Percentiles rank a stretch among this genome's conserved stretches.
These are phyloP conservation scores for Chrysomela aeneicollis DNA, from an alignment of 2,888 invertebrate species.

Conservation along the genomic window DNA sequence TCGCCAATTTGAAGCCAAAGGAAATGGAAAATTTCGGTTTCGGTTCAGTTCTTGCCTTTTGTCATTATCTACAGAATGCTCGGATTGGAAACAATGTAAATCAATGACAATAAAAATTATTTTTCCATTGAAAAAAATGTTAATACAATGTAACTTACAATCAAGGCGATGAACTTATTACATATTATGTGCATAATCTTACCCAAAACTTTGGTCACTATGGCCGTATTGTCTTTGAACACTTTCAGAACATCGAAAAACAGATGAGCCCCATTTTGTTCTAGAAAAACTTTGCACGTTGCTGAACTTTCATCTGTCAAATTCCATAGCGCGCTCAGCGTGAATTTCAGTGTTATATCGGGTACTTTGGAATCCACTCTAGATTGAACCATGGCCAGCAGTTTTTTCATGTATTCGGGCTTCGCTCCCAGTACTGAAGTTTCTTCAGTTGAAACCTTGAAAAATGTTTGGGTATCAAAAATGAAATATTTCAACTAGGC, in stretches of 20 bases:
- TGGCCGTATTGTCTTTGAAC: constrained; percentile 69
- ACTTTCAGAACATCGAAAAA: constrained; percentile 72
- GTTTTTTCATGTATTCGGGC: constrained; percentile 72
- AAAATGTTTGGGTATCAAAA: constrained; percentile 15
- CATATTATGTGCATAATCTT: too few relatives aligned
- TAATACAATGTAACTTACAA: too few relatives aligned
- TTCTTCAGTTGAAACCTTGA: constrained; percentile 67
- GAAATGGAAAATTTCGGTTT: too few relatives aligned
- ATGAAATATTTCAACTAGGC: too few relatives aligned
- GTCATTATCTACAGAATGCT: too few relatives aligned
- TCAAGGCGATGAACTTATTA: too few relatives aligned
- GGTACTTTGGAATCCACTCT: constrained; percentile 57
- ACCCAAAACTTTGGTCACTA: constrained; percentile 75
- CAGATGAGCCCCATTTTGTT: constrained; percentile 71
- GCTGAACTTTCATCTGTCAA: constrained; percentile 78
- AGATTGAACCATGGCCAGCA: constrained; percentile 68
- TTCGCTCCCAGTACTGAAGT: constrained; percentile 73
- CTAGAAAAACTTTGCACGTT: constrained; percentile 74
- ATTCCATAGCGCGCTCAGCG: constrained; percentile 80
- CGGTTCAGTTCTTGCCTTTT: too few relatives aligned
- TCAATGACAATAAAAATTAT: too few relatives aligned
- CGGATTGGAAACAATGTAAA: too few relatives aligned
- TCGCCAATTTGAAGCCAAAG: too few relatives aligned
- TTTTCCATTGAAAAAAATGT: too few relatives aligned
- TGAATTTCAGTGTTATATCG: constrained; percentile 79